Percentiles rank a stretch among this genome's conserved stretches.
Evolutionary conservation across 2,113 vertebrate genomes (phyloP).

Genomic region (Epinephelus lanceolatus): DNA sequence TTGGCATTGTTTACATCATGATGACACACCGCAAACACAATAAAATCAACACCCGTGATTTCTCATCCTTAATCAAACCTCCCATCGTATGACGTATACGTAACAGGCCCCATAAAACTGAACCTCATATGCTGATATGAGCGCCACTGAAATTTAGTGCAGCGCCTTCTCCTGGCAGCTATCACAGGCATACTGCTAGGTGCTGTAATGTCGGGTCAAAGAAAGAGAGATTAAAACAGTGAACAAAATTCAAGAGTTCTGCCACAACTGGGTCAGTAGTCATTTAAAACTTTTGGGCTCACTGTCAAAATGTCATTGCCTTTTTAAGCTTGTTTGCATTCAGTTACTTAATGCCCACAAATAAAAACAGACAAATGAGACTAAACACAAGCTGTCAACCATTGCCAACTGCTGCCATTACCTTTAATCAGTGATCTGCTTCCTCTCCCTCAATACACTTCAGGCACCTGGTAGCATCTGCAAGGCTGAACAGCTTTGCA

Average conservation of each 20-base stretch:
- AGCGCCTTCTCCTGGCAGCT: neutral
- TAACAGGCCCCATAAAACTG: neutral
- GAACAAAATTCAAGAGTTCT: slow-evolving; percentile 7
- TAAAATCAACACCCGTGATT: neutral
- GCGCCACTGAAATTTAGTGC: neutral
- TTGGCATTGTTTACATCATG: neutral
- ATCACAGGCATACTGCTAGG: neutral
- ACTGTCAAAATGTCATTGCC: slow-evolving; percentile 10
- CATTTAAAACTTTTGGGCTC: neutral
- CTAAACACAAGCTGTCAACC: slow-evolving; percentile 2
- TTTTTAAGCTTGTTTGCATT: slow-evolving; percentile 37
- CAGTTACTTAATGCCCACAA: neutral
- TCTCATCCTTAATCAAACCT: neutral
- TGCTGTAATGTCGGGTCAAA: neutral
- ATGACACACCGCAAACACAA: neutral
- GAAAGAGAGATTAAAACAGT: neutral
- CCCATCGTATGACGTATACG: neutral
- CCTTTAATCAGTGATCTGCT: neutral
- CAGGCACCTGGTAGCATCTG: neutral
- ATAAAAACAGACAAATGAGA: neutral
- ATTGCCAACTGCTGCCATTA: slow-evolving; percentile 4
- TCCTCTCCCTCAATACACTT: neutral
- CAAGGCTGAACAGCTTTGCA: neutral
- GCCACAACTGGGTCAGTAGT: slow-evolving; percentile 22
- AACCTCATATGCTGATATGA: neutral